Evolutionary conservation across 2,113 vertebrate genomes (phyloP), one percentile per base, ranked within the genome.

Genomic region (Patagioenas fasciata): DNA sequence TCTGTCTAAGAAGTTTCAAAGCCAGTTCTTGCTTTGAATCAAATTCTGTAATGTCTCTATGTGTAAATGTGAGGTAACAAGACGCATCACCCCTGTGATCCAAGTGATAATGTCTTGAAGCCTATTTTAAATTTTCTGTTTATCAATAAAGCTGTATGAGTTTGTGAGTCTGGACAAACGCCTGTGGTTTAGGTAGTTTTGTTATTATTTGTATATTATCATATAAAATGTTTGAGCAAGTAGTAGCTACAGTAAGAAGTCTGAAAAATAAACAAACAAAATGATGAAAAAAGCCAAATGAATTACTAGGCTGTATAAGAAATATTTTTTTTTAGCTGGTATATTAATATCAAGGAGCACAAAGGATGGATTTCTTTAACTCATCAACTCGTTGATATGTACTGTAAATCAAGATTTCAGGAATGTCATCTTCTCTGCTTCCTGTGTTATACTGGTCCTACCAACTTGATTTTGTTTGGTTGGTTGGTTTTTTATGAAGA

Each of bases 211-310:
- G 4, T 54, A 3, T 60, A 62, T n/a, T 53, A 40, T 56, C 28
- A 14, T 60, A 64, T 74, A 16, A 79, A 21, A 31, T 62, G 4
- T 36, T 29, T 44, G n/a, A 70, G 56, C 28, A 14, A 84, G 8
- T 70, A 66, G n/a, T 40, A 66, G 7, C n/a, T 84, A 6, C 18
- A 58, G 40, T 38, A 44, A 79, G n/a, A 78, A 91, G 44, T 74
- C 24, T 48, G 13, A 31, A 23, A 66, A 44, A 75, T 61, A 31
- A 53, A 24, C 38, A 34, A 42, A 50, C 20, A 61, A n/a, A 21
- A 34, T 24, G n/a, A n/a, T n/a, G n/a, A n/a, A 0, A 8, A 66
- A 58, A 42, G 56, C 6, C 2, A 56, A 53, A 58, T 72, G 8
- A 84, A 7, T 40, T 78, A 0, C 3, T 48, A 56, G 13, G n/a